These are phyloP conservation scores for Bradypus variegatus DNA, from an alignment of 2,797 vertebrate genomes.

Conservation along the genomic window DNA sequence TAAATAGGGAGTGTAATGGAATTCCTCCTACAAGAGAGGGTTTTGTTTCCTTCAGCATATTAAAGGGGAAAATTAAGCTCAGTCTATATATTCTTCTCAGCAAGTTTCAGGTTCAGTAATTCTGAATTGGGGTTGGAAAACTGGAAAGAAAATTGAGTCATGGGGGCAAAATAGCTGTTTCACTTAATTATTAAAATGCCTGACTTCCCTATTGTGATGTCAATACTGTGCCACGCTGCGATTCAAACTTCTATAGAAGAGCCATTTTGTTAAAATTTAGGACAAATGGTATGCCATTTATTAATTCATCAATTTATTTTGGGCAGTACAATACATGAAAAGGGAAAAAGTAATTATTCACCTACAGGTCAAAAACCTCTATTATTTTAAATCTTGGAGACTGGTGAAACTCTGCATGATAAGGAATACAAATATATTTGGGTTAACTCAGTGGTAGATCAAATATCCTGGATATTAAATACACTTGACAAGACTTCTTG, in stretches of 20 bases:
- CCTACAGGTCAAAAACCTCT: slow-evolving; percentile 7
- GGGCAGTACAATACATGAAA: neutral
- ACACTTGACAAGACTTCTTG: slow-evolving; percentile 27
- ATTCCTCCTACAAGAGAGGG: neutral
- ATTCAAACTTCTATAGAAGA: neutral
- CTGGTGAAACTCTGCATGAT: neutral
- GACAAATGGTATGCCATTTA: slow-evolving; percentile 26
- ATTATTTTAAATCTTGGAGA: slow-evolving; percentile 48
- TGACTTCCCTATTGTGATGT: neutral
- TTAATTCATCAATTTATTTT: slow-evolving; percentile 36
- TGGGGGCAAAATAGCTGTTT: slow-evolving; percentile 47
- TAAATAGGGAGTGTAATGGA: neutral
- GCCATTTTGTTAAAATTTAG: slow-evolving; percentile 12
- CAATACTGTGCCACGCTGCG: neutral
- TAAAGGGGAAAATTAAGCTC: neutral
- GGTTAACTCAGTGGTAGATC: slow-evolving; percentile 28
- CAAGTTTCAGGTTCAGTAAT: slow-evolving; percentile 53
- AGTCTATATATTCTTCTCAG: slow-evolving; percentile 26
- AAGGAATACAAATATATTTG: neutral
- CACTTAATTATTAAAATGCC: slow-evolving; percentile 51
- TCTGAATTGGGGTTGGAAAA: slow-evolving; percentile 54
- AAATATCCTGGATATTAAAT: slow-evolving; percentile 38
- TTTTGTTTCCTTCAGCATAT: neutral
- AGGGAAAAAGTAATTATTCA: slow-evolving; percentile 45
- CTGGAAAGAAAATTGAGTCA: slow-evolving; percentile 42